Evolutionary conservation across 2,888 invertebrate genomes (phyloP).

Genomic region (Elysia crispata): DNA sequence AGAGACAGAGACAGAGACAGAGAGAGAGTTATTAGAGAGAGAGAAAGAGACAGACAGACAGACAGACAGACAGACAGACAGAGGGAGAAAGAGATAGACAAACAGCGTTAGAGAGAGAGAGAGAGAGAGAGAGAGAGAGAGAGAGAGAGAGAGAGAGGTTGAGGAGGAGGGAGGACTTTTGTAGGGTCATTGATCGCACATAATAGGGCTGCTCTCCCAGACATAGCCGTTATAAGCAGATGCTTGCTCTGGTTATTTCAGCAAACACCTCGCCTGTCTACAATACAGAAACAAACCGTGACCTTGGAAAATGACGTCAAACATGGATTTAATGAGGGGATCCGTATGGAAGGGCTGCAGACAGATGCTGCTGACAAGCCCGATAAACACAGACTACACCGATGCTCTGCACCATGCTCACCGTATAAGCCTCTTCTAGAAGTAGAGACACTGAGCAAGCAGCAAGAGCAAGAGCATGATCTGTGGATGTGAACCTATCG

Average conservation of each 20-base stretch:
- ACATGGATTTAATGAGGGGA: too few species aligned
- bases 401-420: background rate
- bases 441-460: background rate
- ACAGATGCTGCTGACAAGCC: background rate
- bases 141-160: constrained; percentile 32
- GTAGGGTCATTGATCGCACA: too few species aligned
- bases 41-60: constrained; percentile 36
- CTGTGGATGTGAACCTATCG: too few species aligned
- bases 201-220: too few species aligned
- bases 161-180: background rate
- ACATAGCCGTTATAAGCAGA: background rate
- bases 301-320: too few species aligned
- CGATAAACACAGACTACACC: background rate
- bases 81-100: background rate
- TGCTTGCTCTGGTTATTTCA: too few species aligned
- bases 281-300: too few species aligned
- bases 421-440: background rate
- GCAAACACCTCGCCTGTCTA: too few species aligned
- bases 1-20: constrained; percentile 16
- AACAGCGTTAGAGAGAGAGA: background rate
- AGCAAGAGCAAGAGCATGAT: too few species aligned
- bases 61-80: constrained; percentile 18
- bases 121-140: constrained; percentile 33
- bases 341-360: background rate
- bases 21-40: constrained; percentile 42